Percentiles rank a stretch among this genome's conserved stretches.
phyloP scores from a whole-genome alignment of 2,113 vertebrate species.

The human (Homo sapiens) region GRCh38 chr15:53235501-53236000 shows the following conservation, averaged over 20 bases:
- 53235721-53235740: not conserved
- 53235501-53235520: conserved; percentile 61
- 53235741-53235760: conserved; percentile 30
- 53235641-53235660: conserved; percentile 52
- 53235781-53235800: not conserved
- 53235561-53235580: conserved; percentile 52
- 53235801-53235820: not conserved
- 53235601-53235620: conserved; percentile 55
- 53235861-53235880: not conserved
- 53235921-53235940: not conserved
- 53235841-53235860: not conserved
- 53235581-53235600: conserved; percentile 58
- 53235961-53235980: not conserved
- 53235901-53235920: not conserved
- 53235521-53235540: conserved; percentile 70
- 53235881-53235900: not conserved
- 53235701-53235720: not conserved
- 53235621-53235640: not conserved
- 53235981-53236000: not conserved
- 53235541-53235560: conserved; percentile 75
- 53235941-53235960: not conserved
- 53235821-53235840: not conserved
- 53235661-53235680: not conserved
- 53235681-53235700: conserved; percentile 16
- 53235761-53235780: not conserved